Evolutionary conservation across 2,888 invertebrate genomes (phyloP).

Genomic region (Nephrotoma appendiculata): DNA sequence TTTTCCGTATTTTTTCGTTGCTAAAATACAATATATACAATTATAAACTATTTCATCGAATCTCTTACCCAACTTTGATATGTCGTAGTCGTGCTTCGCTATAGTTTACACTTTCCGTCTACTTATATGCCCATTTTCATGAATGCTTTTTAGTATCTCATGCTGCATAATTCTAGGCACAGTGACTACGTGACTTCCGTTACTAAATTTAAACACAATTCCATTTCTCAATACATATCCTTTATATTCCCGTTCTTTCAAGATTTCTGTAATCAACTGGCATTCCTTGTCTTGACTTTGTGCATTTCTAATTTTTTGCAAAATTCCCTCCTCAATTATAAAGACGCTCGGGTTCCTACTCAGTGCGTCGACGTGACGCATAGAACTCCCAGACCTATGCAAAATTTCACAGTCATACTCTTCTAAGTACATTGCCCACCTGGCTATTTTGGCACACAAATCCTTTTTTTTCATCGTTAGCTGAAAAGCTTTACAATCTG

Average conservation of each 20-base stretch:
- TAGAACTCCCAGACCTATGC: neutral
- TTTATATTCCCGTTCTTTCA: too few species aligned
- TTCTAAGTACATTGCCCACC: neutral
- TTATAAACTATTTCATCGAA: neutral
- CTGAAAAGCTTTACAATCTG: too few species aligned
- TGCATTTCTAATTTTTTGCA: too few species aligned
- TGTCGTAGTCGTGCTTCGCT: neutral
- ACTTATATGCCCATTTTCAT: neutral
- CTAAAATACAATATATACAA: neutral
- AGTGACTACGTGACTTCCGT: neutral
- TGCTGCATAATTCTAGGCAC: too few species aligned
- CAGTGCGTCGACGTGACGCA: neutral
- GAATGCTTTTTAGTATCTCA: neutral
- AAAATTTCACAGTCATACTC: neutral
- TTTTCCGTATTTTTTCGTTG: neutral
- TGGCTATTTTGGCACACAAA: neutral
- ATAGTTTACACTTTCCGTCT: neutral
- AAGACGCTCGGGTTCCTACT: too few species aligned
- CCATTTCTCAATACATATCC: too few species aligned
- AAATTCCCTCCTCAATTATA: too few species aligned
- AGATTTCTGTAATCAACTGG: too few species aligned
- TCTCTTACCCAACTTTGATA: neutral
- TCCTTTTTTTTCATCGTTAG: too few species aligned
- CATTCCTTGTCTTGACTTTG: too few species aligned
- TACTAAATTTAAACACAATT: neutral